phyloP scores from a whole-genome alignment of 1,140 invertebrate genomes.

The Battus philenor region DNA sequence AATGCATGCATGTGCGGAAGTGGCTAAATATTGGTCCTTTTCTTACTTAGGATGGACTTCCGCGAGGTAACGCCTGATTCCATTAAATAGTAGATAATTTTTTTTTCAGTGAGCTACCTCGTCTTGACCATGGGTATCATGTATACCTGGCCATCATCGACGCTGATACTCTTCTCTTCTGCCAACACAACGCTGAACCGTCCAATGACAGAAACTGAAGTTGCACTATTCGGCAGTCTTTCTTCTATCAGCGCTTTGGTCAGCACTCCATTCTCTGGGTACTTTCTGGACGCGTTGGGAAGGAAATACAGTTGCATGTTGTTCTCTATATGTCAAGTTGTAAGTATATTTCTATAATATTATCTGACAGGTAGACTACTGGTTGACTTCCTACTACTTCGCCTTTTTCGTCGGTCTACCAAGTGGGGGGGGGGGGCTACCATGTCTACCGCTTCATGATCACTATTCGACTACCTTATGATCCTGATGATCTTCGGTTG shows the following conservation, averaged over 20 bases:
- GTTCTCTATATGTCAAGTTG: conserved; percentile 17
- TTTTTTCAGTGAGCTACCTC: conserved; percentile 10
- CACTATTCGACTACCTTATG: no score
- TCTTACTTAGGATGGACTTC: no score
- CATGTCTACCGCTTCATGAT: no score
- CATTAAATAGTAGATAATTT: no score
- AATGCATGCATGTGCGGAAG: no score
- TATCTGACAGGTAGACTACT: no score
- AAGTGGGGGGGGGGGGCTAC: no score
- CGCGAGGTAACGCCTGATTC: no score
- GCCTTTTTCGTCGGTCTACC: no score
- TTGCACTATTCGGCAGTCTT: conserved; percentile 18
- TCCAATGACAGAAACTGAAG: conserved; percentile 18
- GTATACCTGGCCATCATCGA: conserved; percentile 22
- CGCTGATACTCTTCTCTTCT: conserved; percentile 18
- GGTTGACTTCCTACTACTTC: no score
- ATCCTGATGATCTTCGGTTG: no score
- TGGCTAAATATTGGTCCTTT: no score
- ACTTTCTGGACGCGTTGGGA: conserved; percentile 14
- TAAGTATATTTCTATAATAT: conserved; percentile 7
- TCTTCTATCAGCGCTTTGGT: conserved; percentile 17
- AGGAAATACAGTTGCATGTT: conserved; percentile 19
- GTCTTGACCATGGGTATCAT: conserved; percentile 13
- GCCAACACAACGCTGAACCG: conserved; percentile 16
- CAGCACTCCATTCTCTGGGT: conserved; percentile 19